Conservation (phyloP, 1,140 invertebrate genomes). For the Drosophila gunungcola region DNA sequence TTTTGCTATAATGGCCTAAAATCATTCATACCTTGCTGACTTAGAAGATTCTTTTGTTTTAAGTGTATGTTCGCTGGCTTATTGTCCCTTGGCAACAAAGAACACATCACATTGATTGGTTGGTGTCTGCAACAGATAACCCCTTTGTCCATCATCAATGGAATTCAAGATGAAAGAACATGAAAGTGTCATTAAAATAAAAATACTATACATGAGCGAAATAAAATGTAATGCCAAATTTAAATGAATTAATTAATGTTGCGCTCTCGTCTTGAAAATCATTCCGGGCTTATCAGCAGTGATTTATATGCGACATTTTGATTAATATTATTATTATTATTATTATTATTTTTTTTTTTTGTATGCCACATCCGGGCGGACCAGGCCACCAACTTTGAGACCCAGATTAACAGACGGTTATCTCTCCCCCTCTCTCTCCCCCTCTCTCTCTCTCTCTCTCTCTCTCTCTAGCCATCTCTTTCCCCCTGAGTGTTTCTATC, state of each 20-base stretch:
- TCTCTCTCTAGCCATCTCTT: not conserved
- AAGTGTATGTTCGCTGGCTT: not conserved
- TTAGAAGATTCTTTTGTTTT: too few relatives aligned
- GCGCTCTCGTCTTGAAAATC: conserved; percentile 11
- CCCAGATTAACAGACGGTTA: conserved; percentile 56
- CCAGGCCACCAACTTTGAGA: conserved; percentile 59
- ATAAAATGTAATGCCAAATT: conserved; percentile 78
- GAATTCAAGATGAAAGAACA: conserved; percentile 9
- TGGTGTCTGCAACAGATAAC: conserved; percentile 65
- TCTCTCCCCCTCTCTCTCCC: conserved; percentile 1
- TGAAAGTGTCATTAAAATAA: conserved; percentile 12
- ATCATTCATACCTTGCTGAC: too few relatives aligned
- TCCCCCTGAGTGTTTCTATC: not conserved
- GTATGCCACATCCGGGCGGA: conserved; percentile 73
- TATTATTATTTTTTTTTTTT: too few relatives aligned
- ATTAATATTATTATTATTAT: conserved; percentile 22
- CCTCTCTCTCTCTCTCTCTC: not conserved
- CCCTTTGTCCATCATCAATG: conserved; percentile 59
- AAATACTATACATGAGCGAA: not conserved
- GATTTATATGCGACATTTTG: conserved; percentile 62
- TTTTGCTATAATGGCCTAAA: too few relatives aligned
- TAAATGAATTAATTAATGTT: conserved; percentile 69
- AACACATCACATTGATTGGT: conserved; percentile 47
- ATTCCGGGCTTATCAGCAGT: conserved; percentile 61
- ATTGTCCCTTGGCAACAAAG: conserved; percentile 57